Evolutionary conservation across 1,140 invertebrate species (phyloP).

Genomic region (Pogonomyrmex barbatus): DNA sequence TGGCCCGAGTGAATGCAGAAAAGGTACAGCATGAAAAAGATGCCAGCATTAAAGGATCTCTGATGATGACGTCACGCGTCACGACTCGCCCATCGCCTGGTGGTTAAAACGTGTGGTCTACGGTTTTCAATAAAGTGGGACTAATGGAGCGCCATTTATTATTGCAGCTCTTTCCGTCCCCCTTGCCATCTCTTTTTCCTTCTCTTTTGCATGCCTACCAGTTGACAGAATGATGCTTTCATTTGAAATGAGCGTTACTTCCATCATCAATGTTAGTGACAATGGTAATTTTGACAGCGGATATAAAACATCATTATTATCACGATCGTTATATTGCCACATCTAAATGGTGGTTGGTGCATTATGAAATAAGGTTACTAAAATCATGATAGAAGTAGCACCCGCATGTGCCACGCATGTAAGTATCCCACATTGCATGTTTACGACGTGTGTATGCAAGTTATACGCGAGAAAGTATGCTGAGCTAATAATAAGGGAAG

Average conservation of each 20-base stretch:
- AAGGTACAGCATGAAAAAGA: slow-evolving; percentile 52
- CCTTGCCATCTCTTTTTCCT: background rate
- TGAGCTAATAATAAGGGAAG: slow-evolving; percentile 59
- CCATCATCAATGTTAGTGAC: slow-evolving; percentile 26
- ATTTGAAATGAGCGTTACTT: slow-evolving; percentile 59
- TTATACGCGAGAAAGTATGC: slow-evolving; percentile 15
- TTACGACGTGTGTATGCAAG: slow-evolving; percentile 48
- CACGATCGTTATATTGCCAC: slow-evolving; percentile 38
- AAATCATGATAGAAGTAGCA: slow-evolving; percentile 34
- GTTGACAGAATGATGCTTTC: slow-evolving; percentile 50
- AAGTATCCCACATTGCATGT: slow-evolving; percentile 41
- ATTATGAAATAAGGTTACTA: slow-evolving; percentile 63
- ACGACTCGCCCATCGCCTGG: slow-evolving; percentile 19
- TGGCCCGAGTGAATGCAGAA: slow-evolving; percentile 40
- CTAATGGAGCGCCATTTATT: slow-evolving; percentile 83
- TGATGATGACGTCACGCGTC: slow-evolving; percentile 63
- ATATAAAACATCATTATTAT: slow-evolving; percentile 65
- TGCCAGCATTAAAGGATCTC: slow-evolving; percentile 51
- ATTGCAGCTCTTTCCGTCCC: slow-evolving; percentile 76
- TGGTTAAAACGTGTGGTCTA: slow-evolving; percentile 62
- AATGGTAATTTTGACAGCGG: background rate
- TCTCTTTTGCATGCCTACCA: background rate
- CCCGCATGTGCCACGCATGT: slow-evolving; percentile 11
- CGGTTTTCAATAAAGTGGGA: slow-evolving; percentile 82
- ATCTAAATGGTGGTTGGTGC: slow-evolving; percentile 21